Base-by-base conservation (phyloP, 2,888 invertebrate species). In the Ornithoptera priamus region DNA sequence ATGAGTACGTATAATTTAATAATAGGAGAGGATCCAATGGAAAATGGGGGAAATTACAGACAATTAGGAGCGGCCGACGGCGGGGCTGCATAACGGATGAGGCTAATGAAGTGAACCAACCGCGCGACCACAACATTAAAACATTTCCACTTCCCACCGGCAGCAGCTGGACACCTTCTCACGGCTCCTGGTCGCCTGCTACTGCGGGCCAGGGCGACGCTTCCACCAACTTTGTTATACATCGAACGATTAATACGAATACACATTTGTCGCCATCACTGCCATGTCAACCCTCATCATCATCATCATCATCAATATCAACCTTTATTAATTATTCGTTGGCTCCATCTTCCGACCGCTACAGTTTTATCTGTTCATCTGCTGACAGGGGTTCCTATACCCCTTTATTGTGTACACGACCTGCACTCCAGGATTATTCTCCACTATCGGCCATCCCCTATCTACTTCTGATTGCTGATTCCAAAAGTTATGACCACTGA, bases 41-140 rank as follows among this genome's bases (percentile, higher is more conserved):
- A 42, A 67, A 70, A 64, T 60, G 67, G 46, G 42, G 67, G 20
- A 70, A 85, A 87, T 86, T 79, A 83, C 71, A 65, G 70, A 70
- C 80, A 84, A 85, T 83, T 84, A 82, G 69, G 67, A 71, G 70
- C 66, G 74, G 72, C 71, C 75, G 73, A 73, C 76, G 75, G 76
- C 74, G 73, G 74, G 75, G 77, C 77, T 83, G 80, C 84, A 87
- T 87, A 83, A 81, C 77, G 82, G 75, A 87, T 80, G 84, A 85
- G 80, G 82, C 80, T 85, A 89, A 87, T 87, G 85, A 85, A 85
- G 83, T 86, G 85, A 90, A 86, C 88, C 20, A 46, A 46, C 46
- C 84, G 83, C 84, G 84, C 83, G 88, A 88, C 87, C 88, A 90
- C 85, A 85, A 88, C 87, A 88, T 80, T 83, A 81, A 83, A 88